These are phyloP conservation scores for Tenodera sinensis DNA, from an alignment of 2,888 invertebrate species.

Conservation along the genomic window DNA sequence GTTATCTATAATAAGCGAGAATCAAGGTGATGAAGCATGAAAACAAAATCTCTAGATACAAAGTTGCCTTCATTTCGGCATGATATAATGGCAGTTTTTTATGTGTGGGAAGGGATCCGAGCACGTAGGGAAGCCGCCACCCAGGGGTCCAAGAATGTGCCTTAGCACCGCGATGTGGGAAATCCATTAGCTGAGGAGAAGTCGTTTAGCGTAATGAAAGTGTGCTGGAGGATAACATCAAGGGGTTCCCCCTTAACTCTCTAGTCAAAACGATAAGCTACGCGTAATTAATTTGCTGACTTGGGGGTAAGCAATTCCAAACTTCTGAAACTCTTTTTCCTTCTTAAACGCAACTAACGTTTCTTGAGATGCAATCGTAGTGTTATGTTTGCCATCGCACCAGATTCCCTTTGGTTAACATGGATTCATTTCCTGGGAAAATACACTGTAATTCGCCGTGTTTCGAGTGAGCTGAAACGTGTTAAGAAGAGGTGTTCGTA, in stretches of 20 bases:
- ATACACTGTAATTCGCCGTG: too few species aligned
- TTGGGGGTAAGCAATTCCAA: neutral
- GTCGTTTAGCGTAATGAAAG: neutral
- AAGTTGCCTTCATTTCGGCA: too few species aligned
- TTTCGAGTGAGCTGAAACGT: too few species aligned
- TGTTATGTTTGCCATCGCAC: neutral
- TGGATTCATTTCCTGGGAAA: neutral
- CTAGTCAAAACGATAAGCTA: neutral
- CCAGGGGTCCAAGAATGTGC: neutral
- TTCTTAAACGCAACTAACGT: neutral
- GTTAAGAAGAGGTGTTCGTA: too few species aligned
- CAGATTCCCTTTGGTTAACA: neutral
- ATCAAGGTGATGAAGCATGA: too few species aligned
- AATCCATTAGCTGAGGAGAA: neutral
- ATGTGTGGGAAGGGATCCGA: too few species aligned
- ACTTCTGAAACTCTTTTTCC: neutral
- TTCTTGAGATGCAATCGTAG: neutral
- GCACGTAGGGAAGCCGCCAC: too few species aligned
- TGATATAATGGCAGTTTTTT: too few species aligned
- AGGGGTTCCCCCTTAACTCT: neutral
- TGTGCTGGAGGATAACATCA: neutral
- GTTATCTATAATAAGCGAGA: too few species aligned
- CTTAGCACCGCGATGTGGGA: neutral
- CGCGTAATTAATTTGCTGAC: neutral
- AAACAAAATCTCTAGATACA: too few species aligned